A percentile compares a stretch with the other conserved stretches of the same genome.
Evolutionary conservation across 2,888 invertebrate species (phyloP).

Genomic region (Drosophila rubida): DNA sequence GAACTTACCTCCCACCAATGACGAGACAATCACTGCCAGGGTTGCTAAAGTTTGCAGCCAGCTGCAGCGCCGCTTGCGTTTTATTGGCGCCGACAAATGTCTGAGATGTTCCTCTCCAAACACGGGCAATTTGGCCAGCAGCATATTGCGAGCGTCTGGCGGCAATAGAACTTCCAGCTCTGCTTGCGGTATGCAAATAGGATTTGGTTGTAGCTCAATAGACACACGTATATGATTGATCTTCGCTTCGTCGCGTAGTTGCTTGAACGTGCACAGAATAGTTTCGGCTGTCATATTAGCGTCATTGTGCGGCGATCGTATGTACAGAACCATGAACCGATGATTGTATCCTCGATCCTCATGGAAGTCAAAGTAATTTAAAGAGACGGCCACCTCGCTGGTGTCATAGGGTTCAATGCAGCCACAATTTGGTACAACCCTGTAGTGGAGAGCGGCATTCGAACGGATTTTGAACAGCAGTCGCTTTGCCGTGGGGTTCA

Average conservation of each 20-base stretch:
- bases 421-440: slow-evolving; percentile 43
- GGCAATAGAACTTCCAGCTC: neutral
- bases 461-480: slow-evolving; percentile 59
- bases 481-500: slow-evolving; percentile 35
- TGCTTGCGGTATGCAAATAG: slow-evolving; percentile 1
- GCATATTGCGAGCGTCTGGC: neutral
- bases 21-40: slow-evolving; percentile 3
- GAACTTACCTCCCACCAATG: slow-evolving; percentile 41
- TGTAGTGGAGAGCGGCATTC: slow-evolving; percentile 38
- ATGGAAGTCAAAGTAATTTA: slow-evolving; percentile 33
- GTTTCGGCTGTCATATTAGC: neutral
- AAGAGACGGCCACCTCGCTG: slow-evolving; percentile 36
- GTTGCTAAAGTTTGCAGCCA: neutral
- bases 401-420: slow-evolving; percentile 37
- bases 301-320: neutral
- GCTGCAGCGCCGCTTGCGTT: neutral
- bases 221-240: slow-evolving; percentile 14
- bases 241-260: neutral
- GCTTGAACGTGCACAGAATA: slow-evolving; percentile 26
- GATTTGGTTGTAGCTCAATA: slow-evolving; percentile 19
- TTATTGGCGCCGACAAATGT: neutral
- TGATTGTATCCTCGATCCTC: slow-evolving; percentile 15
- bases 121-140: neutral
- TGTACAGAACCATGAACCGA: slow-evolving; percentile 36
- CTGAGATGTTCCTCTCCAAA: neutral